These are phyloP conservation scores for Neomicropteryx cornuta DNA, from an alignment of 1,140 invertebrate genomes.

Conservation along the genomic window DNA sequence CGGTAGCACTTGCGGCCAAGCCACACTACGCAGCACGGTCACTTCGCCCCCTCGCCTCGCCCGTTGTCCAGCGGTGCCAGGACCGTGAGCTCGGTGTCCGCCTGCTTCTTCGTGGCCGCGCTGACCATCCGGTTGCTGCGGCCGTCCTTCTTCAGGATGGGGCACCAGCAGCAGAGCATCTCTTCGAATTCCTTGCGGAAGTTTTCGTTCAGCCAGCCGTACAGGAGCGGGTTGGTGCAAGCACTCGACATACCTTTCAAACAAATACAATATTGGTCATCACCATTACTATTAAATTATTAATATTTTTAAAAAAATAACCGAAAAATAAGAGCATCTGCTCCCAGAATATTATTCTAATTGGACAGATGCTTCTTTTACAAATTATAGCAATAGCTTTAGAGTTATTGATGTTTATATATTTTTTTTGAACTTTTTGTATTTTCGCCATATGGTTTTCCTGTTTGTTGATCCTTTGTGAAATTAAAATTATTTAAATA, in stretches of 20 bases:
- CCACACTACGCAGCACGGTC: no score
- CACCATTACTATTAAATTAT: no score
- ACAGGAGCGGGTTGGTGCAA: slow-evolving; percentile 83
- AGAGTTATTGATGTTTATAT: no score
- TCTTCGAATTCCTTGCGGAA: slow-evolving; percentile 95
- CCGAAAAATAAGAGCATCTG: neutral
- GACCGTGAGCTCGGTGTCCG: slow-evolving; percentile 43
- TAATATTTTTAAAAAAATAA: no score
- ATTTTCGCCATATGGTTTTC: no score
- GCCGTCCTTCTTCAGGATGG: slow-evolving; percentile 26
- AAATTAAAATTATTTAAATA: no score
- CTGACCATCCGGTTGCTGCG: slow-evolving; percentile 31
- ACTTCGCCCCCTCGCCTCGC: slow-evolving; percentile 15
- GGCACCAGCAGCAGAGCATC: slow-evolving; percentile 53
- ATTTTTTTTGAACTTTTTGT: no score
- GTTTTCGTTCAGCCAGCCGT: slow-evolving; percentile 98
- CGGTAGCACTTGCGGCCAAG: no score
- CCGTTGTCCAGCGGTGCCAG: slow-evolving; percentile 46
- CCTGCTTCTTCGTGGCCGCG: slow-evolving; percentile 38
- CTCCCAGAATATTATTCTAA: neutral
- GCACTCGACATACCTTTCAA: slow-evolving; percentile 69
- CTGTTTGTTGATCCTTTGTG: no score
- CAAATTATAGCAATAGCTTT: no score
- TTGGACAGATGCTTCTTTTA: neutral
- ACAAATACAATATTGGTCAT: no score